These are phyloP conservation scores for Nibea albiflora DNA, from an alignment of 2,113 vertebrate species.

Conservation along the genomic window DNA sequence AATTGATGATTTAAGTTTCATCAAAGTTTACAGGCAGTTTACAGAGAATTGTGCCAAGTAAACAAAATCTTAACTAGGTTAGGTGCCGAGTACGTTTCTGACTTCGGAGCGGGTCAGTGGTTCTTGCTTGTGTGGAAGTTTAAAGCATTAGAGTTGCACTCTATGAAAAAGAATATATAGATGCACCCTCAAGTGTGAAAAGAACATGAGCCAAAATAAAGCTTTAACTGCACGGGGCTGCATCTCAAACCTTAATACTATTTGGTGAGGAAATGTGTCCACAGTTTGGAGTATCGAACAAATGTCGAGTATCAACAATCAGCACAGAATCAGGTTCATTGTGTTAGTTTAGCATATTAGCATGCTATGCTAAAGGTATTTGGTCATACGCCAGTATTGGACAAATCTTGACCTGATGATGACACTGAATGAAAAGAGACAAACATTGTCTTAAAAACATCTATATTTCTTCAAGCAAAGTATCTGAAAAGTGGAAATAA, in stretches of 20 bases:
- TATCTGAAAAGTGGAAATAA: background rate
- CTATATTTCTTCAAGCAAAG: background rate
- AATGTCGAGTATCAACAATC: background rate
- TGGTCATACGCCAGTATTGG: background rate
- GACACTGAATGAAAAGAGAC: background rate
- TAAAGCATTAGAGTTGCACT: conserved; percentile 4
- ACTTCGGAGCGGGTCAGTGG: conserved; percentile 20
- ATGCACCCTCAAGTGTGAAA: background rate
- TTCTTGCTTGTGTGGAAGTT: background rate
- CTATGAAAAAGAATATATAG: conserved; percentile 2
- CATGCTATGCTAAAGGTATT: background rate
- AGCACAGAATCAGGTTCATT: too few relatives aligned
- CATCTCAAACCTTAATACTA: background rate
- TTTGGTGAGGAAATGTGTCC: background rate
- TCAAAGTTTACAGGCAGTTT: conserved; percentile 53
- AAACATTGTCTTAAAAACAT: background rate
- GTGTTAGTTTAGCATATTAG: too few relatives aligned
- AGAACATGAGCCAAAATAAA: background rate
- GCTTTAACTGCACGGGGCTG: background rate
- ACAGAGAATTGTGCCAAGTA: conserved; percentile 40
- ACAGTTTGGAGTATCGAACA: background rate
- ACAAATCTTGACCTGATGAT: background rate
- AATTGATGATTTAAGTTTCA: conserved; percentile 56
- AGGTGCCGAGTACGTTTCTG: conserved; percentile 22
- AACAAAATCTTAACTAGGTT: conserved; percentile 55